Evolutionary conservation across 2,888 invertebrate species (phyloP), one percentile per base, ranked within the genome.

Genomic region (Erebia aethiops): DNA sequence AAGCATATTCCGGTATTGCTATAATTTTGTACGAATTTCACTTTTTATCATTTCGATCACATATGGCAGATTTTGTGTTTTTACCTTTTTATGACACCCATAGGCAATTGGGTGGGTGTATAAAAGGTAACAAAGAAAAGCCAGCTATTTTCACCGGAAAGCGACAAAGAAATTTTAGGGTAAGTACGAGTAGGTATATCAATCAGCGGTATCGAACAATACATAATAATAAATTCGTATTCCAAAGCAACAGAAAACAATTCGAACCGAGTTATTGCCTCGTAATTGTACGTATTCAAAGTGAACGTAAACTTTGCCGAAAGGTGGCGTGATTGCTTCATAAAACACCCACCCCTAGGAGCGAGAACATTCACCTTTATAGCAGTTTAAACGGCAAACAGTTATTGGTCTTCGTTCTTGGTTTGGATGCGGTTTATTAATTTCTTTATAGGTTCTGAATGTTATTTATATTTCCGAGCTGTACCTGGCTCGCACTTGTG

Each of bases 231-330:
- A 67, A 67, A 58, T 43, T 67, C 67, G 67, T 58, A 57, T 26
- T 46, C 43, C 46, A 56, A 18, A 41, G 54, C 65, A 58, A 65
- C 57, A 67, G 57, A 85, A 87, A 87, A 86, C 87, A 87, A 87
- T 86, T 83, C 78, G 78, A 75, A 78, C 79, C 77, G 81, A 86
- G 84, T 86, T 87, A 88, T 86, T 82, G 81, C 81, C 78, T 80
- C 84, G 85, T 88, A 86, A 87, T 88, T 87, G 85, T 84, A 81
- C 76, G 84, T 84, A 87, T 87, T 87, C 84, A 84, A 84, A 83
- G 80, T 81, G 81, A 80, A 80, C 83, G 80, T 86, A 85, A 87
- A 88, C 82, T 88, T 87, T 83, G 84, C 81, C 79, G 80, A 82
- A 83, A 81, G 82, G 77, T 76, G 77, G 80, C 79, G 81, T 81